Conservation (phyloP, 2,888 invertebrate species). For the Pediacus dermestoides region DNA sequence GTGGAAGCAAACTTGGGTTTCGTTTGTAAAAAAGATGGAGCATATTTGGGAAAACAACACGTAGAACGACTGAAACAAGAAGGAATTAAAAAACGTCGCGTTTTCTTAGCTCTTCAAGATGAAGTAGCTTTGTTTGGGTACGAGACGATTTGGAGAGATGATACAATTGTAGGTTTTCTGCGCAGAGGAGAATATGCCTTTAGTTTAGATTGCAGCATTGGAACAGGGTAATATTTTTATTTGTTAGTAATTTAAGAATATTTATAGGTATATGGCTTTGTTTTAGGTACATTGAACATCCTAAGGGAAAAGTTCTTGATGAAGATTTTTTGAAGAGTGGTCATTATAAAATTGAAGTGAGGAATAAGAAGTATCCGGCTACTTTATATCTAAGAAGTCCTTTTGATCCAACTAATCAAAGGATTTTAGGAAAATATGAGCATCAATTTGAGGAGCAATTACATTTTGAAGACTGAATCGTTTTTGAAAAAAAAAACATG, state of each 20-base stretch:
- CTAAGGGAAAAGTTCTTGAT: constrained; percentile 59
- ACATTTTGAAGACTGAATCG: constrained; percentile 50
- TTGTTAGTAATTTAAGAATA: constrained; percentile 3
- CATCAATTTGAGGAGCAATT: constrained; percentile 45
- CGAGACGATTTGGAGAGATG: constrained; percentile 80
- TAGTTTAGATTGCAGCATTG: constrained; percentile 57
- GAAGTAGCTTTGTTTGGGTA: constrained; percentile 78
- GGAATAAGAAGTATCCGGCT: constrained; percentile 71
- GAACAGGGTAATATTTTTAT: constrained; percentile 58
- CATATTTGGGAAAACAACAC: constrained; percentile 72
- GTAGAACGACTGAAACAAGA: constrained; percentile 63
- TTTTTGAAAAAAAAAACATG: no score
- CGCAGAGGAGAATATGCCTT: constrained; percentile 78
- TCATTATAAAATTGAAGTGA: constrained; percentile 74
- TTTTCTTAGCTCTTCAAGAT: constrained; percentile 67
- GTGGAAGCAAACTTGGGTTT: constrained; percentile 78
- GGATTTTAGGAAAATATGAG: constrained; percentile 69
- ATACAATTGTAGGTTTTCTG: constrained; percentile 72
- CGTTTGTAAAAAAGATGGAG: constrained; percentile 73
- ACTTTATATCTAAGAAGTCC: constrained; percentile 69
- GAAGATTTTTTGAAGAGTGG: constrained; percentile 66
- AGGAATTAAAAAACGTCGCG: constrained; percentile 71
- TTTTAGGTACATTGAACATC: constrained; percentile 55
- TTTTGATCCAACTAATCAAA: constrained; percentile 75
- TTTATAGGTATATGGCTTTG: constrained; percentile 1